Evolutionary conservation across 2,888 invertebrate species (phyloP), one percentile per base, ranked within the genome.

Genomic region (Blera fallax): DNA sequence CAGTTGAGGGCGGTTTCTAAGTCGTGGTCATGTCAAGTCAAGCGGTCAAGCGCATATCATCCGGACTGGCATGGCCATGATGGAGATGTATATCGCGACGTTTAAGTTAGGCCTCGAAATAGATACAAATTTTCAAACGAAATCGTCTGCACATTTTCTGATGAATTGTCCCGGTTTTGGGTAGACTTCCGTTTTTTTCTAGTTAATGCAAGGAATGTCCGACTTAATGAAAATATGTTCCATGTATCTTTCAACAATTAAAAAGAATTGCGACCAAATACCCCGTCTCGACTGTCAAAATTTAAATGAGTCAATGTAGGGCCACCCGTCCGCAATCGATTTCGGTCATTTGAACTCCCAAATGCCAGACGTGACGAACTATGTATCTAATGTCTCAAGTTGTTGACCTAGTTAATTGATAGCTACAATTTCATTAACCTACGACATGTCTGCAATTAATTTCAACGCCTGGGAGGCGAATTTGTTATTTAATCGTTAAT

Each of bases 321-420:
- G 43, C 60, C 43, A n/a, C n/a, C 43, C 60, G 11, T 16, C 3
- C 7, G 14, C 14, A 27, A 10, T 27, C 14, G 43, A 43, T 14
- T 62, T 43, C 14, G 40, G 40, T 16, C 27, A 43, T 62, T 18
- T 14, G 1, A 62, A 6, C 43, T 6, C 43, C 14, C 43, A 62
- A 11, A 16, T 11, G 43, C 43, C 24, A 40, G 40, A 62, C 60
- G 14, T n/a, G 21, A 10, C 37, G 11, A 37, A 6, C 18, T 60
- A 21, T 40, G 60, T 40, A 40, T 40, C 34, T n/a, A 16, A 21
- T 43, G 27, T 62, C 40, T 14, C 27, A 43, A 37, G 40, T 14
- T 43, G n/a, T 43, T 27, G 60, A 40, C 60, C 40, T 24, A 62
- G 40, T 62, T 62, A 14, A 62, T 18, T 62, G 60, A 62, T 14